These are phyloP conservation scores for Cebidichthys violaceus DNA, from an alignment of 2,113 vertebrate genomes.

Conservation along the genomic window DNA sequence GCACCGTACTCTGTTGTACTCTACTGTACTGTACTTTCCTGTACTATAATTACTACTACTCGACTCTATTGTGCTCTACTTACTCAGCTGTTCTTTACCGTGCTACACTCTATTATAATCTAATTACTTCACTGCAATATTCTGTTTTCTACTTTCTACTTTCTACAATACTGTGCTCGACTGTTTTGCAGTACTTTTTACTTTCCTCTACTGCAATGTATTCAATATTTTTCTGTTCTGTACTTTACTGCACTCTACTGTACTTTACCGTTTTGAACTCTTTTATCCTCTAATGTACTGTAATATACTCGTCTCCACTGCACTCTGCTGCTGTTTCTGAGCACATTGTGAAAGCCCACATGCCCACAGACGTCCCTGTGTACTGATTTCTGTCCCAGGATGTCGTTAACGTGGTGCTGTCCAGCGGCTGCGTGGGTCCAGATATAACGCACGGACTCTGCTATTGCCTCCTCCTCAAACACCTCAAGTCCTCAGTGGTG, in stretches of 20 bases:
- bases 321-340: not conserved
- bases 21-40: not conserved
- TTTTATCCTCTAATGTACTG: not conserved
- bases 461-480: slow-evolving; percentile 93
- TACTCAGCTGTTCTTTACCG: not conserved
- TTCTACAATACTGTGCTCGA: not conserved
- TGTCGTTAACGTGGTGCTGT: slow-evolving; percentile 88
- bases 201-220: not conserved
- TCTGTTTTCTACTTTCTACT: not conserved
- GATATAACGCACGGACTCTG: slow-evolving; percentile 86
- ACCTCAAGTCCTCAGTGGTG: slow-evolving; percentile 92
- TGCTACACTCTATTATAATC: not conserved
- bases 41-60: not conserved
- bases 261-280: not conserved
- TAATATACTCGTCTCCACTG: not conserved
- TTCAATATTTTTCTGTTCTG: not conserved
- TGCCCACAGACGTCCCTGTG: too few relatives aligned
- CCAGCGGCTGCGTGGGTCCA: slow-evolving; percentile 92
- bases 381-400: slow-evolving; percentile 71
- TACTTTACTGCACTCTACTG: not conserved
- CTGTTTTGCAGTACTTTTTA: not conserved
- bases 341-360: not conserved
- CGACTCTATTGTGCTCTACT: not conserved
- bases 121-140: not conserved
- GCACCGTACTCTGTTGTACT: too few relatives aligned